phyloP scores from a whole-genome alignment of 2,797 vertebrate species.

The Bradypodion ventrale region DNA sequence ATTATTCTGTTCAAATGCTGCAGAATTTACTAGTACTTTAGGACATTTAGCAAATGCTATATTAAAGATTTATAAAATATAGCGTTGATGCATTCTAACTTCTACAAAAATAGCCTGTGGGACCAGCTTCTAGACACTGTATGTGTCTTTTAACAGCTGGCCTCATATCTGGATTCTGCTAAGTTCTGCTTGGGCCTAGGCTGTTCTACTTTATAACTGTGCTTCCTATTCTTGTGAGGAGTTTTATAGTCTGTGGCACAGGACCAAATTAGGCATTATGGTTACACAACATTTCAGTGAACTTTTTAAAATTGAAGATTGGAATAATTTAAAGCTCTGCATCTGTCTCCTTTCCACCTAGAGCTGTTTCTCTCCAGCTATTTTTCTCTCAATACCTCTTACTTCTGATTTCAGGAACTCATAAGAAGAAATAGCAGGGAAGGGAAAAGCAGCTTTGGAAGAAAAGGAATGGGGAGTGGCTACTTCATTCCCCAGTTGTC shows the following conservation, averaged over 20 bases:
- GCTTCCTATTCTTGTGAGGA: neutral
- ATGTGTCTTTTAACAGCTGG: neutral
- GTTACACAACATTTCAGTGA: neutral
- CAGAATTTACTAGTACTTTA: conserved; percentile 64
- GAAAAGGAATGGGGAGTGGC: neutral
- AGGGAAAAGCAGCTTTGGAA: neutral
- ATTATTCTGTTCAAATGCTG: conserved; percentile 66
- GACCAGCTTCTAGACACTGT: neutral
- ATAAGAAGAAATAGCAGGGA: neutral
- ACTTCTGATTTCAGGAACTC: neutral
- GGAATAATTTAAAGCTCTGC: neutral
- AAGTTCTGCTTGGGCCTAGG: neutral
- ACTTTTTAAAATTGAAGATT: neutral
- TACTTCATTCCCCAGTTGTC: neutral
- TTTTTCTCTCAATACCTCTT: neutral
- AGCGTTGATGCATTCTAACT: conserved; percentile 6
- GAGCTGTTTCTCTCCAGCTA: neutral
- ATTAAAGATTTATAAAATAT: conserved; percentile 58
- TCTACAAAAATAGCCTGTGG: conserved; percentile 9
- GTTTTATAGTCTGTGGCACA: neutral
- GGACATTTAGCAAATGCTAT: conserved; percentile 47
- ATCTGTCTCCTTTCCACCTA: neutral
- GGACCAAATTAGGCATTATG: neutral
- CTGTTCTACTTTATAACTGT: neutral
- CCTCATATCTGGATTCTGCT: neutral